Conservation (phyloP, 1,140 invertebrate species). For the Archivesica marissinica region DNA sequence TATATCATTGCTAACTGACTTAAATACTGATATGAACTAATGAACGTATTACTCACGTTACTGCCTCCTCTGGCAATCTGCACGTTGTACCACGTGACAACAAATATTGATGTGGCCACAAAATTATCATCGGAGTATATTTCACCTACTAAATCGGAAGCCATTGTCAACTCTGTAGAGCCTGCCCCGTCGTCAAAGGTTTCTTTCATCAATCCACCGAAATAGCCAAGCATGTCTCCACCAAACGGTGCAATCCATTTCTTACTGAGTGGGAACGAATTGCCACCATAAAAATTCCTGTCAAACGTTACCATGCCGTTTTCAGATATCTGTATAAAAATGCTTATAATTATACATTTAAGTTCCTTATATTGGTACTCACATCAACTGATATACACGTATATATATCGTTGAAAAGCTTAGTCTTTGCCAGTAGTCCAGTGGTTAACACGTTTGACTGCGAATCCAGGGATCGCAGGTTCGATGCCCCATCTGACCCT, state of each 20-base stretch:
- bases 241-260: constrained; percentile 9
- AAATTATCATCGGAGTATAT: not conserved
- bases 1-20: no score
- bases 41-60: not conserved
- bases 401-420: not conserved
- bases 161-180: not conserved
- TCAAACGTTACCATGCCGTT: constrained; percentile 19
- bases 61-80: not conserved
- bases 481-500: not conserved
- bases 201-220: not conserved
- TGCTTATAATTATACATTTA: not conserved
- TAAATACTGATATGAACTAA: no score
- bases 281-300: not conserved
- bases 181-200: not conserved
- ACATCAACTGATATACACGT: not conserved
- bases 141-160: not conserved
- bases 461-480: not conserved
- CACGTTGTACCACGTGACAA: constrained; percentile 3
- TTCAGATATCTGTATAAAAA: constrained; percentile 9
- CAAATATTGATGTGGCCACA: not conserved
- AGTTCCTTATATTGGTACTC: not conserved
- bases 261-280: not conserved
- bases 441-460: not conserved
- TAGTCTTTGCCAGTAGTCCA: not conserved
- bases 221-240: not conserved